Evolutionary conservation across 2,888 invertebrate genomes (phyloP), one percentile per base, ranked within the genome.

Genomic region (Sipha maydis): DNA sequence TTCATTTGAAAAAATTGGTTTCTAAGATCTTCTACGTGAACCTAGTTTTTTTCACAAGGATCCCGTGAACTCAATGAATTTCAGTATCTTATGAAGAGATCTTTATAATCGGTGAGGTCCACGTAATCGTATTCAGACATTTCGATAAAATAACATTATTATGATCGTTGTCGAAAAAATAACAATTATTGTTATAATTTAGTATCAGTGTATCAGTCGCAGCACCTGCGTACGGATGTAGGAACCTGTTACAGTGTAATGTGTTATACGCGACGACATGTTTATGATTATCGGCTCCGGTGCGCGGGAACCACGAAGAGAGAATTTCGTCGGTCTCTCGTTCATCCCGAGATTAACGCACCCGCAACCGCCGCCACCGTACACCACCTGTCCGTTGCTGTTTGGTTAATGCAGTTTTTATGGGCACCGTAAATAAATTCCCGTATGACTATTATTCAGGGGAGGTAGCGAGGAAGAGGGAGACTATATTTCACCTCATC

Each of bases 331-430:
- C 17, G 38, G 19, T 21, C 17, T 48, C 21, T 0, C 31, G 25
- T 83, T 48, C 34, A 8, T 34, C 54, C 17, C 17, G 54, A 56
- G 25, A 54, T 83, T 71, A 83, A 71, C 25, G 41, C 41, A 3
- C 9, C 48, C 48, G 48, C 48, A 48, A 9, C 48, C 48, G 48
- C 48, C 48, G 25, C n/a, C 71, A 25, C 28, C 71, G 61, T 31
- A 34, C 61, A 8, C 21, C 21, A 0, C 31, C 11, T 38, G 48
- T 14, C 28, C 67, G n/a, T 48, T 25, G 48, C 41, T 77, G 67
- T 78, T 48, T 17, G 67, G 77, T 69, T 85, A 79, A 85, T 85
- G 79, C 38, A 79, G 79, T 85, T 85, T 85, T 85, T 85, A 85
- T 54, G 79, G 69, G 19, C 71, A n/a, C 79, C 79, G 85, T 85